These are phyloP conservation scores for Scaptomyza flava DNA, from an alignment of 2,888 invertebrate species.

Conservation along the genomic window DNA sequence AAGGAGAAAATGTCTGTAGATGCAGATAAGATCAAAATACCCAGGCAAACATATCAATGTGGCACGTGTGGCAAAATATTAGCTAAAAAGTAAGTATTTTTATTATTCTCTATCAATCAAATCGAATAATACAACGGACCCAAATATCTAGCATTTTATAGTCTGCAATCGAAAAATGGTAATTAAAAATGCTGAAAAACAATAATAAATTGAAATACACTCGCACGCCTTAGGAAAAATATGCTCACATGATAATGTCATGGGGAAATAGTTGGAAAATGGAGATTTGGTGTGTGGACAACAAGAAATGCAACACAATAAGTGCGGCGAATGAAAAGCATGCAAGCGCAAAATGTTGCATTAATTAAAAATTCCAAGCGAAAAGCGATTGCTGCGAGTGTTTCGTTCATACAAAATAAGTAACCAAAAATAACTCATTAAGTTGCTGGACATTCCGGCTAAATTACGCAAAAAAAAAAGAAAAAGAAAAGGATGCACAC, in stretches of 20 bases:
- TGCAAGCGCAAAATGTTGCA: conserved; percentile 54
- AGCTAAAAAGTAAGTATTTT: conserved; percentile 84
- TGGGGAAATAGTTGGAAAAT: conserved; percentile 49
- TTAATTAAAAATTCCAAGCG: conserved; percentile 81
- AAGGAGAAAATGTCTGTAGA: background rate
- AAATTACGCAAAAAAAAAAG: conserved; percentile 40
- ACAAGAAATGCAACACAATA: conserved; percentile 35
- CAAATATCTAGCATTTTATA: too few species aligned
- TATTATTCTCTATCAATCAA: too few species aligned
- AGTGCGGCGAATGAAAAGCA: conserved; percentile 47
- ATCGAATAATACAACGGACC: too few species aligned
- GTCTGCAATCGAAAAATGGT: conserved; percentile 29
- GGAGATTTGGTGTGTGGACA: background rate
- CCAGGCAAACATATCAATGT: conserved; percentile 74
- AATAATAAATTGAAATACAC: conserved; percentile 19
- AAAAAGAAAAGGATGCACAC: conserved; percentile 12
- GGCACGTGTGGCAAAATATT: conserved; percentile 85
- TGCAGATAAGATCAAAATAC: background rate
- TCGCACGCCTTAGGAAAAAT: conserved; percentile 31
- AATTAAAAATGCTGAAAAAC: conserved; percentile 48
- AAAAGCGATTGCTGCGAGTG: conserved; percentile 56
- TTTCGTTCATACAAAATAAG: conserved; percentile 46
- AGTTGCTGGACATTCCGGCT: conserved; percentile 79
- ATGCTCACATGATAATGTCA: conserved; percentile 58
- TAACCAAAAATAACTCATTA: conserved; percentile 81